Evolutionary conservation across 2,113 vertebrate species (phyloP).

Genomic region (Paradisaea rubra): DNA sequence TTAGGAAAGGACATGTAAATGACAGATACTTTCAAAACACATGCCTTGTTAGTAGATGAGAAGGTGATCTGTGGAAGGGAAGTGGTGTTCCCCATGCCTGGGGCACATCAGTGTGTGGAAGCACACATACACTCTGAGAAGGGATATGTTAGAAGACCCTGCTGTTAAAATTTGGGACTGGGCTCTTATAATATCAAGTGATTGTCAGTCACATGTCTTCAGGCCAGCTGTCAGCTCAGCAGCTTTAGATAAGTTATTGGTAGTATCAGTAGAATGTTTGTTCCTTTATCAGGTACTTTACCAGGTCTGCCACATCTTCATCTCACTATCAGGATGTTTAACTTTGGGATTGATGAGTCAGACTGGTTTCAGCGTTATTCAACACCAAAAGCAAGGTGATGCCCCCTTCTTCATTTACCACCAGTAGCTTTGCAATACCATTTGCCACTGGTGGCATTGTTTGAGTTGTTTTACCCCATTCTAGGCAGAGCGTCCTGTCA

Average conservation of each 20-base stretch:
- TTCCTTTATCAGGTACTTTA: background rate
- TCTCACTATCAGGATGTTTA: background rate
- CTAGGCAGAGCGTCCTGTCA: accelerated
- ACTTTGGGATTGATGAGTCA: background rate
- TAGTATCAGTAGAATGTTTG: background rate
- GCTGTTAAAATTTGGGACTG: background rate
- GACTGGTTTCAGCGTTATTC: background rate
- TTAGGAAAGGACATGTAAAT: background rate
- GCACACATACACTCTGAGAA: background rate
- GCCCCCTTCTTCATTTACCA: background rate
- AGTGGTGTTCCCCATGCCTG: background rate
- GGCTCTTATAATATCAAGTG: background rate
- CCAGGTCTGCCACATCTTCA: background rate
- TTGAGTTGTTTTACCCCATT: background rate
- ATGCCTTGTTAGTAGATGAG: background rate
- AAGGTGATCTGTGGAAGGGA: background rate
- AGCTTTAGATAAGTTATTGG: background rate
- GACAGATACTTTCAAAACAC: background rate
- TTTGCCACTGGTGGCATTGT: background rate
- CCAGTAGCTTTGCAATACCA: background rate
- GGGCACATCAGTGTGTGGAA: accelerated
- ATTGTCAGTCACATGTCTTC: background rate
- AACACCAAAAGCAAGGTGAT: background rate
- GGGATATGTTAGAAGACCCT: background rate
- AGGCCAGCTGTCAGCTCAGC: background rate